phyloP scores from a whole-genome alignment of 2,888 invertebrate genomes.

The Pasiphila rectangulata region DNA sequence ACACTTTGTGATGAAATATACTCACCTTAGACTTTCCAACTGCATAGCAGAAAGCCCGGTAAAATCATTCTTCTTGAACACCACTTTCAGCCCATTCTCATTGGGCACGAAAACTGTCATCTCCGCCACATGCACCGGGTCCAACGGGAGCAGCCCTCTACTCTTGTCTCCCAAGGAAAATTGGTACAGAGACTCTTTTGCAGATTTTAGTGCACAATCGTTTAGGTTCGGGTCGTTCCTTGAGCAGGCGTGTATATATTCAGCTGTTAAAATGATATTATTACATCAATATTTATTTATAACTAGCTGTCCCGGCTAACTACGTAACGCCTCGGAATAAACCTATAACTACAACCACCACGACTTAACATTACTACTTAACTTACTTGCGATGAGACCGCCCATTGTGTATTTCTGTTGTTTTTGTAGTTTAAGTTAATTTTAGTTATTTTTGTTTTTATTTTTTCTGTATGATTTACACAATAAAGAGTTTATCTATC shows the following conservation, averaged over 20 bases:
- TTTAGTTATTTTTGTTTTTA: too few relatives aligned
- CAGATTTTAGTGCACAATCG: slow-evolving; percentile 57
- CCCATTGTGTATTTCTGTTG: too few relatives aligned
- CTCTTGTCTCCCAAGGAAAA: slow-evolving; percentile 53
- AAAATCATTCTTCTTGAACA: slow-evolving; percentile 58
- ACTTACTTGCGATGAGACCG: too few relatives aligned
- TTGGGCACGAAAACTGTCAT: slow-evolving; percentile 59
- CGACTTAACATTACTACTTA: too few relatives aligned
- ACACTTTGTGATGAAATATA: not conserved
- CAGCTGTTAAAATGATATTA: slow-evolving; percentile 53
- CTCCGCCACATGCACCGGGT: slow-evolving; percentile 55
- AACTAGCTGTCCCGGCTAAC: too few relatives aligned
- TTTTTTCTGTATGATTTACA: too few relatives aligned
- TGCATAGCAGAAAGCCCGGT: slow-evolving; percentile 54
- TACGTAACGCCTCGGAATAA: too few relatives aligned
- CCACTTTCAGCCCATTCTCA: slow-evolving; percentile 54
- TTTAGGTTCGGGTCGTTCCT: slow-evolving; percentile 60
- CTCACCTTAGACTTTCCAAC: slow-evolving; percentile 51
- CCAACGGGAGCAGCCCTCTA: slow-evolving; percentile 49
- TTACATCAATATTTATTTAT: too few relatives aligned
- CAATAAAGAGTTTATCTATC: too few relatives aligned
- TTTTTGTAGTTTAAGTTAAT: too few relatives aligned
- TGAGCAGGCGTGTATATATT: slow-evolving; percentile 54
- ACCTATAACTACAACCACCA: too few relatives aligned
- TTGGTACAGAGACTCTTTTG: slow-evolving; percentile 47